A percentile compares a stretch with the other conserved stretches of the same genome.
Evolutionary conservation across 2,888 invertebrate species (phyloP).

Genomic region (Sinodicranocentrus sp.): DNA sequence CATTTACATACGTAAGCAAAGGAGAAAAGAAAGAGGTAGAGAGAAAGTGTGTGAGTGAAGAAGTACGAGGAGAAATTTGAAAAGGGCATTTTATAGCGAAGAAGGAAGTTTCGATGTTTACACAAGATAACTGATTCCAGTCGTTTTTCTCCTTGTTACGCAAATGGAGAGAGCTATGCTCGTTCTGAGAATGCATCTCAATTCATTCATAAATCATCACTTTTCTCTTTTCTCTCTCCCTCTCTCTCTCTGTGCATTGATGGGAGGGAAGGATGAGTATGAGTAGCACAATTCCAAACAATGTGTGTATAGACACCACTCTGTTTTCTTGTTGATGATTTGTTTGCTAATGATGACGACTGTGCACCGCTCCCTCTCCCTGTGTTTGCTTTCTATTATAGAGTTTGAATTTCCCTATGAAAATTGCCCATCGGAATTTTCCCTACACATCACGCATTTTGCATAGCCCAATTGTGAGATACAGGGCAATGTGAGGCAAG

Average conservation of each 20-base stretch:
- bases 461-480: no score
- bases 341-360: conserved; percentile 16
- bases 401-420: not conserved
- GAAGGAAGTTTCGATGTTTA: no score
- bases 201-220: conserved; percentile 11
- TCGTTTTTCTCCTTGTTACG: not conserved
- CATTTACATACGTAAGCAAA: not conserved
- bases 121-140: no score
- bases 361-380: not conserved
- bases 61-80: no score
- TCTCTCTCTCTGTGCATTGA: no score
- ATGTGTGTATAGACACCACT: no score
- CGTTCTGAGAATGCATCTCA: not conserved
- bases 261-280: not conserved
- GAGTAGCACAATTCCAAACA: no score
- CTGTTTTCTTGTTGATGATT: not conserved
- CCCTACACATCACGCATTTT: not conserved
- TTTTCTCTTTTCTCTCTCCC: no score
- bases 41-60: no score
- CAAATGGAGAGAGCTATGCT: no score
- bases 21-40: not conserved
- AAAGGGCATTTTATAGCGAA: no score
- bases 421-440: not conserved
- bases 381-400: conserved; percentile 20
- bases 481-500: no score